Conservation (phyloP, 2,797 vertebrate species). For the Eulemur coronatus region DNA sequence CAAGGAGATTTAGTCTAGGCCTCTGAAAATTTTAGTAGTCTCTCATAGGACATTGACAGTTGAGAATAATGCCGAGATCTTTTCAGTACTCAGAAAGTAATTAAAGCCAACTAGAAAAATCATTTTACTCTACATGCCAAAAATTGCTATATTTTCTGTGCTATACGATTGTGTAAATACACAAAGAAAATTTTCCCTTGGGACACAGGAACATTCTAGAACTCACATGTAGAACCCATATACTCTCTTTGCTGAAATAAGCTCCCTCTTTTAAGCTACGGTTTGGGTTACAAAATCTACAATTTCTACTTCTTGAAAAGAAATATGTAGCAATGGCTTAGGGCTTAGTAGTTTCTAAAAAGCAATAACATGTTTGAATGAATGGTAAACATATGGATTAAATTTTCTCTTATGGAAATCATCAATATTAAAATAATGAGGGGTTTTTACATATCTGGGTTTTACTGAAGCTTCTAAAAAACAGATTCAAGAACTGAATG, state of each 20-base stretch:
- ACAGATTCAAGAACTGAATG: conserved; percentile 6
- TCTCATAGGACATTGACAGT: not conserved
- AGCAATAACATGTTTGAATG: not conserved
- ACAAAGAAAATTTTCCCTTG: not conserved
- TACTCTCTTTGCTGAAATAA: not conserved
- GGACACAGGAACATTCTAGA: not conserved
- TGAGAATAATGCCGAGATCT: not conserved
- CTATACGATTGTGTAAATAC: not conserved
- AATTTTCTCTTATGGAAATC: conserved; percentile 35
- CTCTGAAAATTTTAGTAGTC: not conserved
- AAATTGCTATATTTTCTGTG: not conserved
- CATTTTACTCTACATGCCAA: not conserved
- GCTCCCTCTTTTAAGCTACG: not conserved
- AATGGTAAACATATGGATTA: conserved; percentile 49
- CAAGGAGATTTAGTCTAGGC: not conserved
- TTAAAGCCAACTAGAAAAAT: not conserved
- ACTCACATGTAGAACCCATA: not conserved
- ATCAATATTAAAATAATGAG: conserved; percentile 57
- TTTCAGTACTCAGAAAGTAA: not conserved
- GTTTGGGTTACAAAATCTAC: not conserved
- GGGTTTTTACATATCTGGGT: conserved; percentile 11
- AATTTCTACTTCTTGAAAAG: not conserved
- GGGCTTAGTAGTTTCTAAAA: not conserved
- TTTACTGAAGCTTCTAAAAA: conserved; percentile 49
- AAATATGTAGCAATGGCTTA: conserved; percentile 18